Evolutionary conservation across 2,888 invertebrate species (phyloP).

Genomic region (Elysia crispata): DNA sequence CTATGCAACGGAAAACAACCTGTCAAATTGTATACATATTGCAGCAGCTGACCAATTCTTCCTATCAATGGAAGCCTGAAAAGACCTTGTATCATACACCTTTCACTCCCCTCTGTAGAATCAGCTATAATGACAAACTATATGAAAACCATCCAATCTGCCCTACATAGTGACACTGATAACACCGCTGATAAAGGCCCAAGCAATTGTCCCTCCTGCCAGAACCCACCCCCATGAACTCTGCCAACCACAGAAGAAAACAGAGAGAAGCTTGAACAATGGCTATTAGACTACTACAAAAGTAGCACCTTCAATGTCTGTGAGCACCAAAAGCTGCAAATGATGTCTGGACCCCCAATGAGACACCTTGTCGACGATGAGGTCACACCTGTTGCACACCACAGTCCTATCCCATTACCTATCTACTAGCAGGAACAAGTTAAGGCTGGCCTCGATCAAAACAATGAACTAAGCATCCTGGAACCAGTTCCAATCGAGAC

Average conservation of each 20-base stretch:
- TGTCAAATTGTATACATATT: neutral
- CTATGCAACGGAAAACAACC: no score
- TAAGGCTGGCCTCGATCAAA: conserved; percentile 60
- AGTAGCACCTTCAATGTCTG: conserved; percentile 63
- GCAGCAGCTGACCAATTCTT: neutral
- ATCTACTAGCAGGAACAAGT: conserved; percentile 61
- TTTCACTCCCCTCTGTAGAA: no score
- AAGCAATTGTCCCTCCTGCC: conserved; percentile 48
- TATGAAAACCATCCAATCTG: neutral
- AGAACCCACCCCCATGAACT: conserved; percentile 53
- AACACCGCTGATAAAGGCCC: neutral
- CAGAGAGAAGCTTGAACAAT: conserved; percentile 51
- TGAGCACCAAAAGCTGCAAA: conserved; percentile 57
- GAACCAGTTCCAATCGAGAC: conserved; percentile 24
- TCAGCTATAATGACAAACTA: no score
- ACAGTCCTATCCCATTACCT: conserved; percentile 62
- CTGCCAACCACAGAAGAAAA: conserved; percentile 54
- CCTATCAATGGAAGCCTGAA: neutral
- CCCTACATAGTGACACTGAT: neutral
- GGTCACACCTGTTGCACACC: no score
- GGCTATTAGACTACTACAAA: conserved; percentile 55
- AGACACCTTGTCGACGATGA: conserved; percentile 58
- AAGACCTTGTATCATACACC: no score
- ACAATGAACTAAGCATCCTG: conserved; percentile 49
- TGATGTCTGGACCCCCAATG: conserved; percentile 58